phyloP scores from a whole-genome alignment of 2,113 vertebrate species.

The Mustelus asterias region DNA sequence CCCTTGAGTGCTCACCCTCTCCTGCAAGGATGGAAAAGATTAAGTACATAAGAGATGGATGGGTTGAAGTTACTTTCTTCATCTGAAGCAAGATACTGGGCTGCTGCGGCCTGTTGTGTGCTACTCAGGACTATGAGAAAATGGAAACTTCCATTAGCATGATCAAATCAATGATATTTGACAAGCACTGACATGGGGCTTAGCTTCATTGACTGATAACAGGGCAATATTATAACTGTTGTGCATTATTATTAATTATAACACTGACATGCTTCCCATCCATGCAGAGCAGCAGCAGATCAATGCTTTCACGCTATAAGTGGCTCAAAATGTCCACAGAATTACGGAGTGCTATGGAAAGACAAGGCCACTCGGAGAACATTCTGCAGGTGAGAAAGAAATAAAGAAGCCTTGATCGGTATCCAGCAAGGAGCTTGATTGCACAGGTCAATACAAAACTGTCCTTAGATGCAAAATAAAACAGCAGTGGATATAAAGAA shows the following conservation, averaged over 20 bases:
- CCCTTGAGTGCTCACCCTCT: neutral
- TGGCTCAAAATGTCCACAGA: neutral
- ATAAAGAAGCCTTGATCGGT: conserved; percentile 1
- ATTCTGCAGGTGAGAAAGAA: neutral
- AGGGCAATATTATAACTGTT: neutral
- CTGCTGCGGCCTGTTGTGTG: neutral
- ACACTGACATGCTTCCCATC: neutral
- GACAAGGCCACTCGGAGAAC: neutral
- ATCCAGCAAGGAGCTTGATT: neutral
- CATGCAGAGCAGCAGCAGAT: neutral
- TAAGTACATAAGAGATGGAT: neutral
- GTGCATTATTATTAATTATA: neutral
- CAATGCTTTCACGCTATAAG: neutral
- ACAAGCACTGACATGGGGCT: neutral
- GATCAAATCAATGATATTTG: neutral
- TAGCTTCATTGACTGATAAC: neutral
- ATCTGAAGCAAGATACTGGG: neutral
- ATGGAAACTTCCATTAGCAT: neutral
- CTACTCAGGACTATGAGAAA: neutral
- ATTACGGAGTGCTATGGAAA: neutral
- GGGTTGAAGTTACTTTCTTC: neutral
- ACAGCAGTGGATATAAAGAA: neutral
- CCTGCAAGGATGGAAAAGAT: neutral
- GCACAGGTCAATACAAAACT: neutral
- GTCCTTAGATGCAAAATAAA: conserved; percentile 15